Evolutionary conservation across 1,140 invertebrate genomes (phyloP), one percentile per base, ranked within the genome.

Genomic region (Cotesia vestalis): DNA sequence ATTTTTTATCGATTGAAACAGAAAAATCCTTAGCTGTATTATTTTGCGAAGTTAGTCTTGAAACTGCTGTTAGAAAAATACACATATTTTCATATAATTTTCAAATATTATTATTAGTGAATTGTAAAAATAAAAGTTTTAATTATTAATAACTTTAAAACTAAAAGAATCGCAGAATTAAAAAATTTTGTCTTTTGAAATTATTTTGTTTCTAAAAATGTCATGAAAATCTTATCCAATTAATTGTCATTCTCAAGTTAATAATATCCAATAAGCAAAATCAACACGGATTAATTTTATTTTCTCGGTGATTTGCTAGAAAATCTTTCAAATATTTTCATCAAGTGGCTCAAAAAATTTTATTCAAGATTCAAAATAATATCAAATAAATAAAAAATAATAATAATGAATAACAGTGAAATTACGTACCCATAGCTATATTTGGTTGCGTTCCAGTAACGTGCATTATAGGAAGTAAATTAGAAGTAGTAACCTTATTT

Each of bases 1-100:
- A 89, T 81, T 91, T 91, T 85, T 91, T 86, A 27, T 86, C 85
- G 55, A 78, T 80, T 4, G 80, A 72, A 36, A 73, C 72, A 6
- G 77, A 76, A 17, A 78, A 75, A 55, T 83, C 83, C 59, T 83
- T 82, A 68, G 80, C 76, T 1, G 82, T 75, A 52, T 77, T 81
- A 71, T 83, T 80, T 51, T 81, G 79, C 66, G 81, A 72, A 62
- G 80, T 76, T 64, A 82, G 76, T 76, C 81, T 80, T 46, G 82
- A 77, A 64, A 81, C 79, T 77, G 78, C 78, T 82, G 60, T 14
- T 40, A 69, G 73, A 55, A 55, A 68, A 68, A 40, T 57, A 36
- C 5, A 66, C 2, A 46, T 46, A 46, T 46, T 6, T 11, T 64
- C 12, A 12, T 14, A 20, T 57, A 14, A 57, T 57, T 20, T 17